These are phyloP conservation scores for Nebria ingens DNA, from an alignment of 1,140 invertebrate genomes.

Conservation along the genomic window DNA sequence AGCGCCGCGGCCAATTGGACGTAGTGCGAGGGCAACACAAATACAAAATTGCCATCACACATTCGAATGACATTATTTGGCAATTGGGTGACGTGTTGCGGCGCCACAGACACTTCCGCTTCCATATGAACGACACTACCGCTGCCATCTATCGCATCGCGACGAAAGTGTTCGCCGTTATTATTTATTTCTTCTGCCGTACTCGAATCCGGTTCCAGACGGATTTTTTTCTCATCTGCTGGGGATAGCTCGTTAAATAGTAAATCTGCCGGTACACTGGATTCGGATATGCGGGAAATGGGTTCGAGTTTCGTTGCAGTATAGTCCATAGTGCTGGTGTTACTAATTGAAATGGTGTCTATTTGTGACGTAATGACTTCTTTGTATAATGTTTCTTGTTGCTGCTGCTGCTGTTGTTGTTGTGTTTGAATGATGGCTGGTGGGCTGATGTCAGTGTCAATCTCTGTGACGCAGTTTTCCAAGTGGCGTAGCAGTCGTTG, in stretches of 20 bases:
- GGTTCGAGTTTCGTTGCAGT: neutral
- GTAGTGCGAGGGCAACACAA: slow-evolving; percentile 33
- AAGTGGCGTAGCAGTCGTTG: slow-evolving; percentile 58
- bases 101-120: slow-evolving; percentile 1
- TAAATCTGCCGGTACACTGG: neutral
- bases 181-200: slow-evolving; percentile 18
- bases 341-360: slow-evolving; percentile 4
- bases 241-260: neutral
- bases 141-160: neutral
- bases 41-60: slow-evolving; percentile 31
- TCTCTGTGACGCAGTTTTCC: slow-evolving; percentile 57
- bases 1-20: slow-evolving; percentile 31
- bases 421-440: neutral
- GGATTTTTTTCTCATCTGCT: neutral
- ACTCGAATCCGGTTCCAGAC: slow-evolving; percentile 11
- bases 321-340: neutral
- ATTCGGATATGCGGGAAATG: neutral
- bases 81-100: slow-evolving; percentile 13
- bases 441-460: slow-evolving; percentile 54
- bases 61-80: slow-evolving; percentile 25
- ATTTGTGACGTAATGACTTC: slow-evolving; percentile 23
- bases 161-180: neutral
- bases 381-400: slow-evolving; percentile 20
- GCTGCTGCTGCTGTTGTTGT: slow-evolving; percentile 18
- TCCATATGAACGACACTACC: too few species aligned